Conservation (phyloP, 1,140 invertebrate species). For the Helicorthomorpha holstii region DNA sequence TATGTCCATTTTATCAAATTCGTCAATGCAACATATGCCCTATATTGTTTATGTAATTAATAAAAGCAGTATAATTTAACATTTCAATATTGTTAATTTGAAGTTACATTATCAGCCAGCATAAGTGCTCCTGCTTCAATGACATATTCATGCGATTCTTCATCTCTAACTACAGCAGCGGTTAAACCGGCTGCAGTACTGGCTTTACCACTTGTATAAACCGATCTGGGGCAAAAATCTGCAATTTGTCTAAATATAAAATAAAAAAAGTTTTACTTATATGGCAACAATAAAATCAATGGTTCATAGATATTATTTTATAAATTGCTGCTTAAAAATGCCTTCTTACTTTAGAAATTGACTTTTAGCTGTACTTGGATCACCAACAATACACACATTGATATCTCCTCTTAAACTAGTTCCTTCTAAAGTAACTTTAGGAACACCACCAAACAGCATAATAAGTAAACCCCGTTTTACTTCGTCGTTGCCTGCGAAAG, state of each 20-base stretch:
- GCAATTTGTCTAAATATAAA: slow-evolving; percentile 42
- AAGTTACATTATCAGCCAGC: slow-evolving; percentile 80
- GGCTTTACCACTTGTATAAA: slow-evolving; percentile 98
- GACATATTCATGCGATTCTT: slow-evolving; percentile 95
- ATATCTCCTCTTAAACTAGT: slow-evolving; percentile 80
- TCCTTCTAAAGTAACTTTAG: slow-evolving; percentile 83
- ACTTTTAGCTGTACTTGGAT: slow-evolving; percentile 97
- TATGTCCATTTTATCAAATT: slow-evolving; percentile 99
- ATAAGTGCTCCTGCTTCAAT: slow-evolving; percentile 98
- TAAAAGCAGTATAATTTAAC: not conserved
- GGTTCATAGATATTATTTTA: not conserved
- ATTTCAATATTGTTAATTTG: not conserved
- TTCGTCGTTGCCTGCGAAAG: slow-evolving; percentile 59
- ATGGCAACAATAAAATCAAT: not conserved
- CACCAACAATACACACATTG: slow-evolving; percentile 95
- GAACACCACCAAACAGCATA: slow-evolving; percentile 95
- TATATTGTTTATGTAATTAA: slow-evolving; percentile 13
- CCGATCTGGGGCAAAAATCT: slow-evolving; percentile 85
- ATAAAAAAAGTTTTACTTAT: slow-evolving; percentile 5
- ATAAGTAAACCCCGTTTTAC: slow-evolving; percentile 86
- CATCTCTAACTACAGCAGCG: slow-evolving; percentile 91
- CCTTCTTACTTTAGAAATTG: slow-evolving; percentile 76
- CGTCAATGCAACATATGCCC: slow-evolving; percentile 98
- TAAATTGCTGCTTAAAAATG: slow-evolving; percentile 1
- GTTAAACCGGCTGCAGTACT: slow-evolving; percentile 95